These are phyloP conservation scores for Drosophila subquinaria DNA, from an alignment of 2,888 invertebrate genomes.

Conservation along the genomic window DNA sequence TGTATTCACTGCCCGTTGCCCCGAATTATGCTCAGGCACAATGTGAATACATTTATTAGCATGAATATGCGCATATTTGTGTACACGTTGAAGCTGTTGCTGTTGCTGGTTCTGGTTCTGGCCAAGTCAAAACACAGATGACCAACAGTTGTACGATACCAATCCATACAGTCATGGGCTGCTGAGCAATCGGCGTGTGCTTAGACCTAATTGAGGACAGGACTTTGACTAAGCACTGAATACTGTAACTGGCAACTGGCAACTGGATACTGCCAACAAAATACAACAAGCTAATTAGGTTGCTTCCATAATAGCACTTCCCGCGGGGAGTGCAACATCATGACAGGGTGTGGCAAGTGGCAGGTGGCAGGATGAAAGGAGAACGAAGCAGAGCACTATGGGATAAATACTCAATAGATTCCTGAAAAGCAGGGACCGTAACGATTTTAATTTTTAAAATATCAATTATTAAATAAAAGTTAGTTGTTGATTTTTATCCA, in stretches of 20 bases:
- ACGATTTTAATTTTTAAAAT: too few species aligned
- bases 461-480: too few species aligned
- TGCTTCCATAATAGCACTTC: slow-evolving; percentile 53
- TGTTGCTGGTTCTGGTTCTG: slow-evolving; percentile 2
- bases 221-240: slow-evolving; percentile 22
- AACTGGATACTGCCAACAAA: slow-evolving; percentile 14
- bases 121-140: slow-evolving; percentile 18
- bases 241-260: not conserved
- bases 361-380: not conserved
- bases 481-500: too few species aligned
- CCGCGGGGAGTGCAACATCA: slow-evolving; percentile 16
- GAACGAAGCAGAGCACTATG: not conserved
- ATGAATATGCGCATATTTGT: slow-evolving; percentile 62
- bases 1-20: not conserved
- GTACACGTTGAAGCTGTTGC: not conserved
- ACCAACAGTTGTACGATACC: slow-evolving; percentile 24
- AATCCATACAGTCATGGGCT: slow-evolving; percentile 35
- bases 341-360: not conserved
- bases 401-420: not conserved
- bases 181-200: slow-evolving; percentile 26
- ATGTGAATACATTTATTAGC: slow-evolving; percentile 50
- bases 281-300: slow-evolving; percentile 71
- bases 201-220: slow-evolving; percentile 20
- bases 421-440: too few species aligned
- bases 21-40: not conserved